These are phyloP conservation scores for Alces alces DNA, from an alignment of 2,113 vertebrate genomes.

Conservation along the genomic window DNA sequence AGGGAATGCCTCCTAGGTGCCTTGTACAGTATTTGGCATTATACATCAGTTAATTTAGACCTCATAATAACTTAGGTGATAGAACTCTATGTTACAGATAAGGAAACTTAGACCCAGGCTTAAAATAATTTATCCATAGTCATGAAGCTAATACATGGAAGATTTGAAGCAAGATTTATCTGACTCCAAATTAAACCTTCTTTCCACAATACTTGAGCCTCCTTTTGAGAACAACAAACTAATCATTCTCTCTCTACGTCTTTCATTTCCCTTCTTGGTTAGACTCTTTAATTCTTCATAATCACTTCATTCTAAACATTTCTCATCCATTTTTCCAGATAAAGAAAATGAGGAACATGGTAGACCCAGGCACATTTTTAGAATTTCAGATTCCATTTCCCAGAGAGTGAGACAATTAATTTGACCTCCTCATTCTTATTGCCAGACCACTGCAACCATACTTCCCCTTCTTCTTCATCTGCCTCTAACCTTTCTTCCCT, in stretches of 20 bases:
- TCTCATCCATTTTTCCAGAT: constrained; percentile 1
- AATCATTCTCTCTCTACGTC: background rate
- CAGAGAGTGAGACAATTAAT: background rate
- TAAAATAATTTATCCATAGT: constrained; percentile 38
- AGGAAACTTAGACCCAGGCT: background rate
- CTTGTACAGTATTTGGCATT: background rate
- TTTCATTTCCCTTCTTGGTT: background rate
- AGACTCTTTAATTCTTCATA: background rate
- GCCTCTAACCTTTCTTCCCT: background rate
- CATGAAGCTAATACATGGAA: background rate
- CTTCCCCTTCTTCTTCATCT: background rate
- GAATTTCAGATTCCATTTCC: background rate
- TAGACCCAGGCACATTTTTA: background rate
- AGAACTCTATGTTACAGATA: constrained; percentile 4
- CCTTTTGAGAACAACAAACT: background rate
- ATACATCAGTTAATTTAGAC: constrained; percentile 2
- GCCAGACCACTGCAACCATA: background rate
- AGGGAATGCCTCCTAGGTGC: background rate
- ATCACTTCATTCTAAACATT: constrained; percentile 14
- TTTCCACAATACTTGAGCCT: background rate
- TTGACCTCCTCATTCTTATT: background rate
- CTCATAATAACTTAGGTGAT: background rate
- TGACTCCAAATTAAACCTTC: constrained; percentile 11
- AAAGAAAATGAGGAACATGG: background rate
- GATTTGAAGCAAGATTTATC: constrained; percentile 3